Base-by-base conservation (phyloP, 2,797 vertebrate genomes). In the Gymnoscopelus braueri region DNA sequence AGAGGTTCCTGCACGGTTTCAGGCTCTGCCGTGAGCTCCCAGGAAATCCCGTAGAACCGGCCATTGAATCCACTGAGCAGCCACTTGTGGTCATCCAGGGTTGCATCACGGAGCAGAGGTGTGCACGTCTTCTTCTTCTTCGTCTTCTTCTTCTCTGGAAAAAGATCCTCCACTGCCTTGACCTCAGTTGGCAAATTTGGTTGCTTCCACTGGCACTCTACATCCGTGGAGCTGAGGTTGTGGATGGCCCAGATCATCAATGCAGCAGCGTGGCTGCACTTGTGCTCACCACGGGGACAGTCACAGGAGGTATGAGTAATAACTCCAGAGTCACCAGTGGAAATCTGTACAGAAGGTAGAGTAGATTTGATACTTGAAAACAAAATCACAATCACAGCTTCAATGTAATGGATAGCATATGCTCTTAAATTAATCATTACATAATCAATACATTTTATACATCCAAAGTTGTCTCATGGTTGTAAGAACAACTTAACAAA, bases 131-230 rank as follows among this genome's bases (percentile, higher is more conserved):
- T n/a, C n/a, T n/a, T 54, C n/a, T n/a, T n/a, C n/a, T n/a, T n/a
- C n/a, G n/a, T n/a, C n/a, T n/a, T n/a, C n/a, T 29, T 2, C 50
- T 15, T 3, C 3, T 14, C n/a, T 65, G 63, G 64, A 57, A 3
- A 57, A 19, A 66, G 29, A 10, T 66, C 64, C 53, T 47, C 10
- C 10, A 26, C 35, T 11, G 32, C 14, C 19, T 56, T 55, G 32
- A 48, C 53, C n/a, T 57, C 3, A 13, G 64, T 14, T 3, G 53
- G 5, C 7, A n/a, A 39, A 44, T 35, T 47, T 14, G 44, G 65
- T 26, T 67, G 48, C 49, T 58, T 67, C 65, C 54, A 57, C n/a
- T n/a, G 15, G 14, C 13, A 54, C 51, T 53, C 63, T 39, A 55
- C 48, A 29, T 51, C 61, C 55, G 63, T 54, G 11, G 51, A 24